Evolutionary conservation across 2,888 invertebrate genomes (phyloP).

Genomic region (Patella depressa): DNA sequence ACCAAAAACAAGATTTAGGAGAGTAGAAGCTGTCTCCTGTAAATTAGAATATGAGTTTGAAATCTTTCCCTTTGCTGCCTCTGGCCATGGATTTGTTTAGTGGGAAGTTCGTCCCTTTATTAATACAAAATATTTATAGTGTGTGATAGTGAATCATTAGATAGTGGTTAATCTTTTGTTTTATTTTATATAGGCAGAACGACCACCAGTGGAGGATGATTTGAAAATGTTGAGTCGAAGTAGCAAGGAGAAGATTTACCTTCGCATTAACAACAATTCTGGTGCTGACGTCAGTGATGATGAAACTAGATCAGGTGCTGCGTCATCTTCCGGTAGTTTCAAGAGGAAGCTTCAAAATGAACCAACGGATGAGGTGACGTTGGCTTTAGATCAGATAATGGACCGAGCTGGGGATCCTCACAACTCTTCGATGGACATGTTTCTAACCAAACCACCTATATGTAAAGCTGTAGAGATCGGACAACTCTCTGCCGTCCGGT

Average conservation of each 20-base stretch:
- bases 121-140: no score
- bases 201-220: slow-evolving; percentile 14
- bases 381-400: background rate
- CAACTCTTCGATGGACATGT: background rate
- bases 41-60: no score
- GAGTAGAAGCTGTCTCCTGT: no score
- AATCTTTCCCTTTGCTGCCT: no score
- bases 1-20: no score
- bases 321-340: background rate
- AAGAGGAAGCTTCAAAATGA: background rate
- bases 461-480: slow-evolving; percentile 21
- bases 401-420: background rate
- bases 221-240: slow-evolving; percentile 20
- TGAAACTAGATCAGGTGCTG: background rate
- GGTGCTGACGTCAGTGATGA: slow-evolving; percentile 2
- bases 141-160: no score
- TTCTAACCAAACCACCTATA: slow-evolving; percentile 8
- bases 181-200: slow-evolving; percentile 12
- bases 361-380: background rate
- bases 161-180: no score
- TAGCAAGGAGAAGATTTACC: slow-evolving; percentile 19
- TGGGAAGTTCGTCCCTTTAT: no score
- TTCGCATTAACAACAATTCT: slow-evolving; percentile 12
- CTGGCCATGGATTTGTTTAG: no score
- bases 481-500: slow-evolving; percentile 6